Evolutionary conservation across 2,797 vertebrate species (phyloP).

Genomic region (Rhinichthys osculus): DNA sequence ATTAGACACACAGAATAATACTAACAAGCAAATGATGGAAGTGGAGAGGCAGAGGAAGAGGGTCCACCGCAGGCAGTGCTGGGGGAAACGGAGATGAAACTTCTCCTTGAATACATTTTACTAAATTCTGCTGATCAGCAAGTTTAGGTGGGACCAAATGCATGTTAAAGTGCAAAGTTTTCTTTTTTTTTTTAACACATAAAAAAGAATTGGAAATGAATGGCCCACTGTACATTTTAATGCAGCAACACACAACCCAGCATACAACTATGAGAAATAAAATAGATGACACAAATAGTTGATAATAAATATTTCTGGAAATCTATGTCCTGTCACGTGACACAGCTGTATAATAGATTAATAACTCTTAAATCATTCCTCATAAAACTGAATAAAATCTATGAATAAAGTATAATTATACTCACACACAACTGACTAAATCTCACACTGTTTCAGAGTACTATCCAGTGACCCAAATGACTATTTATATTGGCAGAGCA

Average conservation of each 20-base stretch:
- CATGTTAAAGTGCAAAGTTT: conserved; percentile 22
- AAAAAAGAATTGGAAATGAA: conserved; percentile 19
- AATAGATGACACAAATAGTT: neutral
- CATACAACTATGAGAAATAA: neutral
- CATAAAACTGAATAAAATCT: neutral
- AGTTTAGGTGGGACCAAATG: conserved; percentile 15
- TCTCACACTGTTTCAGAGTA: neutral
- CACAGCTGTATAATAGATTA: neutral
- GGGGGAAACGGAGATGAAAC: conserved; percentile 49
- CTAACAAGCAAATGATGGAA: conserved; percentile 60
- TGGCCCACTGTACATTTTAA: neutral
- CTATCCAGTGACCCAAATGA: neutral
- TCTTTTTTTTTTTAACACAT: neutral
- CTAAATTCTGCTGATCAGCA: conserved; percentile 58
- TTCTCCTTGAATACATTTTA: conserved; percentile 53
- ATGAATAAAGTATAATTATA: neutral
- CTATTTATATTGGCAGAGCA: neutral
- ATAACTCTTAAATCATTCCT: neutral
- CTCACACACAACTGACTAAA: neutral
- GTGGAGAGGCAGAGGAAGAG: conserved; percentile 21
- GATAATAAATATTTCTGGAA: neutral
- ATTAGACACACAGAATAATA: conserved; percentile 61
- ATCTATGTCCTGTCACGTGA: neutral
- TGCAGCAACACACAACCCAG: neutral
- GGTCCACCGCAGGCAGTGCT: conserved; percentile 35